A percentile compares a stretch with the other conserved stretches of the same genome.
These are phyloP conservation scores for Psilopogon haemacephalus DNA, from an alignment of 2,113 vertebrate genomes.

Conservation along the genomic window DNA sequence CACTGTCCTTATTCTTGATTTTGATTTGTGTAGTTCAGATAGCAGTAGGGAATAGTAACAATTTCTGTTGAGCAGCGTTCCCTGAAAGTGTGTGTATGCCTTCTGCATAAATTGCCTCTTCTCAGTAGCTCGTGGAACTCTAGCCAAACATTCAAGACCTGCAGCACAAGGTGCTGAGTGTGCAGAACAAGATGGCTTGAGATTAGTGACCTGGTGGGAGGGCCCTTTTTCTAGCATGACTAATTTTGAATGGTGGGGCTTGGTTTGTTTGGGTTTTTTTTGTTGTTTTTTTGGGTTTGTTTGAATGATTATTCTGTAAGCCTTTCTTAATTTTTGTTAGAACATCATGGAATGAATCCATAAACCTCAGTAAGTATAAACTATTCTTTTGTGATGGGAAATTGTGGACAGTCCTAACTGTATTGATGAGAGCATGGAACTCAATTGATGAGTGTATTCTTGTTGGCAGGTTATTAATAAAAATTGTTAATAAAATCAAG, in stretches of 20 bases:
- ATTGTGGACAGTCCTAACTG: neutral
- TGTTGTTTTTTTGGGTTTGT: neutral
- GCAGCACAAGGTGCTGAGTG: rapidly evolving
- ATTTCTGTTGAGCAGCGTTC: neutral
- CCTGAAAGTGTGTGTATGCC: neutral
- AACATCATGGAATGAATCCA: neutral
- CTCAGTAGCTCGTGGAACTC: neutral
- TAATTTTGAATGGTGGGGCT: neutral
- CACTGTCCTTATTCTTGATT: neutral
- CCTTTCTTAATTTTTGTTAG: neutral
- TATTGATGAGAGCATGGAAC: neutral
- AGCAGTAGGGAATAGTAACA: neutral
- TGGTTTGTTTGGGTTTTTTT: neutral
- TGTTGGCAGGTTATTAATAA: neutral
- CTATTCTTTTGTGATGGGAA: neutral
- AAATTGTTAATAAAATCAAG: neutral
- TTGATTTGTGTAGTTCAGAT: neutral
- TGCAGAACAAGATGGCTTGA: too few relatives aligned
- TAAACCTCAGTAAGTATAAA: neutral
- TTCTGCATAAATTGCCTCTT: neutral
- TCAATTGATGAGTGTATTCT: neutral
- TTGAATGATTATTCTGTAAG: neutral
- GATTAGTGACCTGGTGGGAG: neutral
- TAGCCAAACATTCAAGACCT: rapidly evolving
- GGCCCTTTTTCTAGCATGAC: neutral